These are phyloP conservation scores for Thaumetopoea pityocampa DNA, from an alignment of 1,140 invertebrate species.

Conservation along the genomic window DNA sequence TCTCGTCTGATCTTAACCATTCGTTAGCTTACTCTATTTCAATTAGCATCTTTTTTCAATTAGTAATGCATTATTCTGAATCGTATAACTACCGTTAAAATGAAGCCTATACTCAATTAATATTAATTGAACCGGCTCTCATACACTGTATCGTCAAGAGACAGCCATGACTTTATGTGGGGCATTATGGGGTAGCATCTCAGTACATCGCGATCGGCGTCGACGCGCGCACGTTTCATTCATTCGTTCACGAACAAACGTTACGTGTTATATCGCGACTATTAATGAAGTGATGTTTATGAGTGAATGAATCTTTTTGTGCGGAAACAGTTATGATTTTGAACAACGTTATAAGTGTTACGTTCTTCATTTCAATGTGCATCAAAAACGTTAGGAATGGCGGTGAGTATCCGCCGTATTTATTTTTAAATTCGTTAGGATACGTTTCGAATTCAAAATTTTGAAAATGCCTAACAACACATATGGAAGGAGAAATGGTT, in stretches of 20 bases:
- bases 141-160: constrained; percentile 13
- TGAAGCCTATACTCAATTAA: constrained; percentile 15
- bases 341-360: no score
- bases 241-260: constrained; percentile 5
- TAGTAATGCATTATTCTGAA: constrained; percentile 4
- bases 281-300: constrained; percentile 13
- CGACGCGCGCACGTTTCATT: constrained; percentile 9
- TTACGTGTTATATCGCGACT: constrained; percentile 4
- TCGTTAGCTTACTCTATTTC: constrained; percentile 5
- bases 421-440: no score
- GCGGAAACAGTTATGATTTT: no score
- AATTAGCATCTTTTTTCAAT: constrained; percentile 6
- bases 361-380: no score
- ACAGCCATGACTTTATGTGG: no score
- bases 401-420: no score
- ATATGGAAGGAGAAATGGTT: no score
- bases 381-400: no score
- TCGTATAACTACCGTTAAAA: constrained; percentile 7
- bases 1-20: no score
- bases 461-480: no score
- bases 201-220: constrained; percentile 9
- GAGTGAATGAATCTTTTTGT: constrained; percentile 1
- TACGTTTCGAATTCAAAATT: no score
- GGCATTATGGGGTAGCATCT: not conserved
- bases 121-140: constrained; percentile 8